Conservation (phyloP, 2,888 invertebrate species). For the Ligdia adustata region DNA sequence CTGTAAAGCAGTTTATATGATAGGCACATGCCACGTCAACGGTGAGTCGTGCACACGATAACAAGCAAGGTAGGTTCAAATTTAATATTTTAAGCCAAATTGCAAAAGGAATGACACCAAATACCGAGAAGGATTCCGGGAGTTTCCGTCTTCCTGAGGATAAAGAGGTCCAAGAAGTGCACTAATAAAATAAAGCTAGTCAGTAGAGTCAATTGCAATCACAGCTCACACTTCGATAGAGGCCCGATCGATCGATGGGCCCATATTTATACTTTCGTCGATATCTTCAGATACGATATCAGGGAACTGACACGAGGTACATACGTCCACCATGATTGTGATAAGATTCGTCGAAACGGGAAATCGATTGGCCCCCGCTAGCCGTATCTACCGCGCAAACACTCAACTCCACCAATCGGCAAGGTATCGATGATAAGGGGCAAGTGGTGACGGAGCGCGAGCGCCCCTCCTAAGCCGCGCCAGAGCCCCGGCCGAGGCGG, state of each 20-base stretch:
- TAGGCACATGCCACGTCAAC: constrained; percentile 20
- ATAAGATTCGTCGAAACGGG: constrained; percentile 74
- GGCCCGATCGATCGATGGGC: constrained; percentile 82
- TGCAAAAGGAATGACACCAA: constrained; percentile 16
- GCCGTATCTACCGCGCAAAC: constrained; percentile 74
- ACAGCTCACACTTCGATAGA: constrained; percentile 77
- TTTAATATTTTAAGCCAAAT: no score
- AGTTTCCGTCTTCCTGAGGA: constrained; percentile 36
- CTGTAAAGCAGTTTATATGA: no score
- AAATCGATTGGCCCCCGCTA: constrained; percentile 77
- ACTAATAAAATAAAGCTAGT: constrained; percentile 48
- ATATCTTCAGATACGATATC: constrained; percentile 82
- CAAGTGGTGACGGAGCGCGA: constrained; percentile 34
- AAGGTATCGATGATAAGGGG: constrained; percentile 65
- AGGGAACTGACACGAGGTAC: constrained; percentile 72
- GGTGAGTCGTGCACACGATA: background rate
- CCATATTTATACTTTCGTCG: constrained; percentile 82
- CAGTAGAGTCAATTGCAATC: constrained; percentile 65
- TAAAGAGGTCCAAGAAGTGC: constrained; percentile 37
- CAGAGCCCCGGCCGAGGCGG: background rate
- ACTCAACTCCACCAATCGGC: constrained; percentile 78
- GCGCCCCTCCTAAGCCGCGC: constrained; percentile 15
- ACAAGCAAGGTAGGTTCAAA: background rate
- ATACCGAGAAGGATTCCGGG: constrained; percentile 1
- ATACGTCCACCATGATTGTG: constrained; percentile 78